phyloP scores from a whole-genome alignment of 2,888 invertebrate genomes.

The Thymelicus sylvestris region DNA sequence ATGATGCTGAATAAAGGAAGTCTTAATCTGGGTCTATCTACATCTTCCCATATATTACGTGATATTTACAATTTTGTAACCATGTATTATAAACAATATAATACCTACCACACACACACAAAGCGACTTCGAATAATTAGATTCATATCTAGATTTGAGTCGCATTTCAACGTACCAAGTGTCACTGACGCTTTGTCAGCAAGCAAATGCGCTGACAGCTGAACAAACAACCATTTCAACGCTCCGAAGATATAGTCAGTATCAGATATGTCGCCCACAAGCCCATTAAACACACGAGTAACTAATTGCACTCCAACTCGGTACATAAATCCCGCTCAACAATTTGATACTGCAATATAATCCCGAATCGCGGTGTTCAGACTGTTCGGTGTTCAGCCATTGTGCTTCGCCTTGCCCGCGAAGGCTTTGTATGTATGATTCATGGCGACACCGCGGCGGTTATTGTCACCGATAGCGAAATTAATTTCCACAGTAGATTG shows the following conservation, averaged over 20 bases:
- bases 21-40: no score
- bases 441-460: constrained; percentile 63
- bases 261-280: constrained; percentile 13
- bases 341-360: constrained; percentile 59
- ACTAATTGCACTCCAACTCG: constrained; percentile 77
- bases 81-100: no score
- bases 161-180: no score
- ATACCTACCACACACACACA: no score
- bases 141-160: no score
- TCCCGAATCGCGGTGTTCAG: constrained; percentile 53
- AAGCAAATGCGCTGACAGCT: constrained; percentile 6
- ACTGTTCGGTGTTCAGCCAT: constrained; percentile 41
- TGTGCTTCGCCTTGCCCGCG: constrained; percentile 64
- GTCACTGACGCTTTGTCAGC: no score
- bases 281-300: constrained; percentile 50
- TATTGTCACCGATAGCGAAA: constrained; percentile 76
- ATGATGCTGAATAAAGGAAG: no score
- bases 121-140: no score
- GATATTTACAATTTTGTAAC: no score
- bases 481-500: constrained; percentile 72
- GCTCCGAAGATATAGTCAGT: neutral
- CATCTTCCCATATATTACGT: no score
- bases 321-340: constrained; percentile 68
- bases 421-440: constrained; percentile 74
- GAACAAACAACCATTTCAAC: constrained; percentile 13